phyloP scores from a whole-genome alignment of 2,888 invertebrate species.

The Drosophila multiciliata region DNA sequence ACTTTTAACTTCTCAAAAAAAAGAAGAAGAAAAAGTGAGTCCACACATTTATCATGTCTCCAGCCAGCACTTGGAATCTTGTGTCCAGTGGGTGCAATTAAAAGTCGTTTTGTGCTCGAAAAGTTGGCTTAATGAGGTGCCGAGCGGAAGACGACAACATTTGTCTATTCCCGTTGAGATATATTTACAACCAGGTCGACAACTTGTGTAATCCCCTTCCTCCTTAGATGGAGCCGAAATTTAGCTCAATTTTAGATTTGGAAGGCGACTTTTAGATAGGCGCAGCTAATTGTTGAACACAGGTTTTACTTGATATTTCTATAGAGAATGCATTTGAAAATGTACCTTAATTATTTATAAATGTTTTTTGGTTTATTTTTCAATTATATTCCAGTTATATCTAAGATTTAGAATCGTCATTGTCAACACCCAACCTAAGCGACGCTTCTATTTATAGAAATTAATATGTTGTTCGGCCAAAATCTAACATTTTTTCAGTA shows the following conservation, averaged over 20 bases:
- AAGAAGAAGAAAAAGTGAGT: slow-evolving; percentile 1
- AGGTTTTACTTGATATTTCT: neutral
- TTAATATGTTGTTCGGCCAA: neutral
- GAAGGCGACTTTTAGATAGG: neutral
- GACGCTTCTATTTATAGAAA: neutral
- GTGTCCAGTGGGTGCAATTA: slow-evolving; percentile 73
- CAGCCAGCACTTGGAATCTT: slow-evolving; percentile 13
- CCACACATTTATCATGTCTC: slow-evolving; percentile 65
- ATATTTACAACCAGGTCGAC: slow-evolving; percentile 25
- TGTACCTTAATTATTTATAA: neutral
- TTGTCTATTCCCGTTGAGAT: slow-evolving; percentile 55
- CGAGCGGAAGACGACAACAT: slow-evolving; percentile 64
- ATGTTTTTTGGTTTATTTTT: neutral
- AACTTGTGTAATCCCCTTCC: slow-evolving; percentile 4
- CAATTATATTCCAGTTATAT: neutral
- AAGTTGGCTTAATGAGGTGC: slow-evolving; percentile 70
- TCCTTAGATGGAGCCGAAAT: slow-evolving; percentile 11
- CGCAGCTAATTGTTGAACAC: slow-evolving; percentile 4
- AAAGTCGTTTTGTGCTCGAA: slow-evolving; percentile 68
- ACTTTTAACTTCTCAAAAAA: slow-evolving; percentile 12
- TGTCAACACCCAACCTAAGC: neutral
- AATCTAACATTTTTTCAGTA: neutral
- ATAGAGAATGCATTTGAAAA: neutral
- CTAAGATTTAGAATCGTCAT: neutral
- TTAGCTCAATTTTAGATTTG: slow-evolving; percentile 18